Evolutionary conservation across 1,140 invertebrate genomes (phyloP), one percentile per base, ranked within the genome.

Genomic region (Limonius californicus): DNA sequence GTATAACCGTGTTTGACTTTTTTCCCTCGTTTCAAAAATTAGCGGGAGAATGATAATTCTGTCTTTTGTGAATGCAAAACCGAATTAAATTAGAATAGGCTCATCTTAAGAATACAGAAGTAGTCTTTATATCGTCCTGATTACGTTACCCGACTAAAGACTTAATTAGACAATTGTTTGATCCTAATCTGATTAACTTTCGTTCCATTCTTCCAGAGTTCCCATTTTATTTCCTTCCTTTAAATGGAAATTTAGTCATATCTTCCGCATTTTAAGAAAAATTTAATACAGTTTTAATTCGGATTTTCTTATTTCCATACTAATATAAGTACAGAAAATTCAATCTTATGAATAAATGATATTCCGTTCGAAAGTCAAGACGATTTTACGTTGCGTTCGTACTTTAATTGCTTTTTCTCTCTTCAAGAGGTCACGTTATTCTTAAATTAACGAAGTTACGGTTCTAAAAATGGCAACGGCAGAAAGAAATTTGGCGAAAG

Each of bases 91-190:
- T 59, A 47, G 57, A 47, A 43, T 59, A 43, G 57, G 42, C 57
- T 59, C 57, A 47, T 59, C 30, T 59, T 47, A 47, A 53, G 57
- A 59, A 59, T 59, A 50, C 57, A 59, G 57, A 59, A 59, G 57
- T 47, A 59, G 54, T 27, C 54, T 27, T 23, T 55, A 27, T 55
- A 23, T 32, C 54, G 54, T 32, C 54, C 68, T 68, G 66, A 70
- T 70, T 70, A 65, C 50, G 61, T 63, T 62, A 61, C 59, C 61
- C 55, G 61, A 56, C 59, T 66, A 65, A 68, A 70, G 67, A 67
- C 68, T 70, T 68, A 70, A 70, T 70, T 70, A 67, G 66, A 64
- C 66, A 57, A 67, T 64, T 66, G 68, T 70, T 70, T 68, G 68
- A 70, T 70, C 57, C 60, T 65, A 68, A 68, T 70, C 66, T 63